phyloP scores from a whole-genome alignment of 37 sponge, comb jelly and placozoan genomes.

The Cladorhizidae sp. region DNA sequence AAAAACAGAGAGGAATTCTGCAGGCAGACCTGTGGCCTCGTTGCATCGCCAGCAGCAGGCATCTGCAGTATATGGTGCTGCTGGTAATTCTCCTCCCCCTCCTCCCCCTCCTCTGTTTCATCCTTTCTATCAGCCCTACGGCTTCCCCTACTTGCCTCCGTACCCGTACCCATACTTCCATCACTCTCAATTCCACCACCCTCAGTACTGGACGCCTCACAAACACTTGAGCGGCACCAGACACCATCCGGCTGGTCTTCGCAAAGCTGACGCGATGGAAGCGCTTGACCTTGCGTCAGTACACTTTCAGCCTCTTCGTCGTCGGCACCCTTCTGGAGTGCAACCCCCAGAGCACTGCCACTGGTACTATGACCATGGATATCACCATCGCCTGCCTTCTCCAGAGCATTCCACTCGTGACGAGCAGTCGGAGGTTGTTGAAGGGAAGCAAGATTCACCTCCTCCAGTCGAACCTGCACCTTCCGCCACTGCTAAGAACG shows the following conservation, averaged over 20 bases:
- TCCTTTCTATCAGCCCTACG: neutral
- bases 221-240: neutral
- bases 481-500: neutral
- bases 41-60: no score
- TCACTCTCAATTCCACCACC: neutral
- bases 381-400: no score
- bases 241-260: neutral
- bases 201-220: neutral
- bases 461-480: neutral
- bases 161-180: neutral
- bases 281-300: conserved; percentile 4
- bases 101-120: neutral
- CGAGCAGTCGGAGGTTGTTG: neutral
- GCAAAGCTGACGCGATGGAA: neutral
- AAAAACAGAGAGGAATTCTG: no score
- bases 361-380: neutral
- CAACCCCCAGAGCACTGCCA: neutral
- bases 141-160: conserved; percentile 9
- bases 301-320: neutral
- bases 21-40: no score
- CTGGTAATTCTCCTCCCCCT: neutral
- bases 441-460: neutral
- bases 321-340: neutral
- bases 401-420: no score
- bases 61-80: no score